A percentile compares a stretch with the other conserved stretches of the same genome.
These are phyloP conservation scores for Hemitrygon akajei DNA, from an alignment of 2,797 vertebrate genomes.

Conservation along the genomic window DNA sequence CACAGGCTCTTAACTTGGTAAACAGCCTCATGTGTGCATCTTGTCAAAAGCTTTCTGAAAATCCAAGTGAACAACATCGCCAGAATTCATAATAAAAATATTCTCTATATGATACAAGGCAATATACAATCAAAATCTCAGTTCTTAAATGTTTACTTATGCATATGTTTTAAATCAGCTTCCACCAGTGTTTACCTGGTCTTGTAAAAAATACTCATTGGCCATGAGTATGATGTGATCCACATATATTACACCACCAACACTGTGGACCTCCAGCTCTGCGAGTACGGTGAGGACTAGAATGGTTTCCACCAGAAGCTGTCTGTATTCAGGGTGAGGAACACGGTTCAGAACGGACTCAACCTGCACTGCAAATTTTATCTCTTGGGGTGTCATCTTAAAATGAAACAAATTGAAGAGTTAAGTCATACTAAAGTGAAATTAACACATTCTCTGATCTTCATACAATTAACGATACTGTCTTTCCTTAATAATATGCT, in stretches of 20 bases:
- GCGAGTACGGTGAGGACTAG: conserved; percentile 84
- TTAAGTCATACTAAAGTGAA: neutral
- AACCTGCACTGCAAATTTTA: conserved; percentile 96
- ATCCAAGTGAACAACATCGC: too few species aligned
- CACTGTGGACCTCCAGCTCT: conserved; percentile 77
- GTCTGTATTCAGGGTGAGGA: conserved; percentile 90
- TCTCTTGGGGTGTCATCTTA: conserved; percentile 91
- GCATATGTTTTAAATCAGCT: neutral
- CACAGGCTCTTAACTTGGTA: too few species aligned
- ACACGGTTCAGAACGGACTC: conserved; percentile 93
- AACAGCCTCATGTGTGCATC: too few species aligned
- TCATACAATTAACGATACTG: neutral
- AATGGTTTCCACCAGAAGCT: conserved; percentile 88
- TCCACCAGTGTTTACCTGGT: conserved; percentile 68
- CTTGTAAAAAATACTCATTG: conserved; percentile 84
- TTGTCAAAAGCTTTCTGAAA: too few species aligned
- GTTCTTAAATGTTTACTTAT: neutral
- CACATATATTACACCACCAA: conserved; percentile 82
- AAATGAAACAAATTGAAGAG: conserved; percentile 4
- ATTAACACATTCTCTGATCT: neutral
- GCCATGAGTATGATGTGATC: conserved; percentile 85
- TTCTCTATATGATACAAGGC: neutral
- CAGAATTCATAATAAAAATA: neutral
- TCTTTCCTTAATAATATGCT: neutral
- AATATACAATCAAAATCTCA: neutral